phyloP scores from a whole-genome alignment of 2,797 vertebrate species.

The Aphelocoma californica region DNA sequence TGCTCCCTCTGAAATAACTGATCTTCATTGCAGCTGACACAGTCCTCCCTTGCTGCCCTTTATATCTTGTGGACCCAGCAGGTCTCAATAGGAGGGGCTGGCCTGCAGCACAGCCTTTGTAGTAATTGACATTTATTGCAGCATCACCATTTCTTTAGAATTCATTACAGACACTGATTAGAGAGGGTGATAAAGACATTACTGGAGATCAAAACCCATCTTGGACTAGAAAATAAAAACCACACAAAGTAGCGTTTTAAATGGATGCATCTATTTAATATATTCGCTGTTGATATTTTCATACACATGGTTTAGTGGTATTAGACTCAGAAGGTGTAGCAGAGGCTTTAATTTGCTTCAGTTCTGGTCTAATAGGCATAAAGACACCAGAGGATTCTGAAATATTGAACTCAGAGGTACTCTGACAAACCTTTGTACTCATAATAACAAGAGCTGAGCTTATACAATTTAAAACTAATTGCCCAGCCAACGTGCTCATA shows the following conservation, averaged over 20 bases:
- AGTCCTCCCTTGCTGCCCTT: not conserved
- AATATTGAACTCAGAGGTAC: conserved; percentile 42
- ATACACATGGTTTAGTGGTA: not conserved
- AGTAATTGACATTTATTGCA: not conserved
- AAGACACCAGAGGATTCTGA: conserved; percentile 32
- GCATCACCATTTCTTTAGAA: not conserved
- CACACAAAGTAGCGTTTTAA: not conserved
- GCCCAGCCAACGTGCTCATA: conserved; percentile 49
- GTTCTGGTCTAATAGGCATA: conserved; percentile 32
- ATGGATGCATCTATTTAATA: not conserved
- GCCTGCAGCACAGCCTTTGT: not conserved
- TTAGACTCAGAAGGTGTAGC: not conserved
- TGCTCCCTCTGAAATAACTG: not conserved
- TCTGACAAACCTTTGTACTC: conserved; percentile 55
- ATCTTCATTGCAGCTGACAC: not conserved
- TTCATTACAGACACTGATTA: conserved; percentile 7
- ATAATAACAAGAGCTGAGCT: conserved; percentile 45
- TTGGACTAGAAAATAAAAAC: not conserved
- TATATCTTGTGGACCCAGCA: not conserved
- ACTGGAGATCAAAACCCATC: not conserved
- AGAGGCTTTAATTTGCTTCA: conserved; percentile 17
- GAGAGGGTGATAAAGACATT: not conserved
- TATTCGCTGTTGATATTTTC: not conserved
- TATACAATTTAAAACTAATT: conserved; percentile 63
- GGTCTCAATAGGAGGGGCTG: not conserved